Evolutionary conservation across 2,797 vertebrate species (phyloP).

Genomic region (Anas bernieri): DNA sequence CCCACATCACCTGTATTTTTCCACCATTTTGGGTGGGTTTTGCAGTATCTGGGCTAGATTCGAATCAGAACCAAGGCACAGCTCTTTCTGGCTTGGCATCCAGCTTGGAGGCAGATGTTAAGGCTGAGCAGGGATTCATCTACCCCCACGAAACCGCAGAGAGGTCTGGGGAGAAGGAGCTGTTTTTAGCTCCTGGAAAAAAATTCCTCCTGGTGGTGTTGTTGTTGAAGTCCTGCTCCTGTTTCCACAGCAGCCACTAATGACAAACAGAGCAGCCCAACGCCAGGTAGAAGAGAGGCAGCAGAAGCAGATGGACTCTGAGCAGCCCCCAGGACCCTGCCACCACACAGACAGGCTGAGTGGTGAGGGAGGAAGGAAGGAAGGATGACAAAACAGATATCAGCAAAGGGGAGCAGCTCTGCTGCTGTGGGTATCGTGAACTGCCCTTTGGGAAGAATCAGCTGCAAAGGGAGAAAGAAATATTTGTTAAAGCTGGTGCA

Average conservation of each 20-base stretch:
- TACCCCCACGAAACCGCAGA: background rate
- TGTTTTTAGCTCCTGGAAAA: conserved; percentile 38
- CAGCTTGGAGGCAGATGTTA: conserved; percentile 35
- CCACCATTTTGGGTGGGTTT: background rate
- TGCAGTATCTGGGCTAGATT: background rate
- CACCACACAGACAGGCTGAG: accelerated
- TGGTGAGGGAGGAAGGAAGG: background rate
- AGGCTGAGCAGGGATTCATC: background rate
- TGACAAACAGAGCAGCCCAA: background rate
- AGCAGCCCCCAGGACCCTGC: background rate
- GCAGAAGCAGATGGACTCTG: background rate
- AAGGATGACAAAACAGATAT: background rate
- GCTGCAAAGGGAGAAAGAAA: background rate
- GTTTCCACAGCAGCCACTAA: conserved; percentile 46
- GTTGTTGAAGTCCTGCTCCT: conserved; percentile 30
- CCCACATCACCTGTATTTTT: background rate
- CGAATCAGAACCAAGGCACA: background rate
- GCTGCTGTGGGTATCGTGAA: background rate
- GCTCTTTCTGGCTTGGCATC: conserved; percentile 9
- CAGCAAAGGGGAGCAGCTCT: background rate
- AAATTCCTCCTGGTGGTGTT: conserved; percentile 28
- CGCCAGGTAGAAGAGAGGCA: background rate
- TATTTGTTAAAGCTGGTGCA: background rate
- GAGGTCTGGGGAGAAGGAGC: conserved; percentile 23
- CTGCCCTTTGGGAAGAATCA: background rate